Evolutionary conservation across 2,888 invertebrate species (phyloP).

Genomic region (Anthophora plumipes): DNA sequence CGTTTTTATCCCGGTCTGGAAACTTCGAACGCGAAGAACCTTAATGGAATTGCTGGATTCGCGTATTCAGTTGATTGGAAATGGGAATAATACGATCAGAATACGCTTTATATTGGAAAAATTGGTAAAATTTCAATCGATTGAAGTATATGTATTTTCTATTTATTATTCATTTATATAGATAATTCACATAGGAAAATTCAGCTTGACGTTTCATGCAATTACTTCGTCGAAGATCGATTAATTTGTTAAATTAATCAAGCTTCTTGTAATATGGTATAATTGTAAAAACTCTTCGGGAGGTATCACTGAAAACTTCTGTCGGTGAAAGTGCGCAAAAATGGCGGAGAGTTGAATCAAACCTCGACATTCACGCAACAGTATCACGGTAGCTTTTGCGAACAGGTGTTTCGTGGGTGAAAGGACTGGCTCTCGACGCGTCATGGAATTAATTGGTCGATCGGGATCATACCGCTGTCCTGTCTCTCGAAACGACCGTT

Average conservation of each 20-base stretch:
- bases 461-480: conserved; percentile 22
- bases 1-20: not conserved
- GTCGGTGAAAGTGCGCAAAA: no score
- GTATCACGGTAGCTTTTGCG: conserved; percentile 28
- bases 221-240: no score
- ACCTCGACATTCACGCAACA: not conserved
- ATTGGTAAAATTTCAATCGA: no score
- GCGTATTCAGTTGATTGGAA: not conserved
- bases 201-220: no score
- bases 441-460: conserved; percentile 44
- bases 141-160: not conserved
- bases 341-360: not conserved
- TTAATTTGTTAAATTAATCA: no score
- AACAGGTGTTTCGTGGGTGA: conserved; percentile 39
- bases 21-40: not conserved
- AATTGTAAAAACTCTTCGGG: no score
- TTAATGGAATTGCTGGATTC: not conserved
- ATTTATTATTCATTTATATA: no score
- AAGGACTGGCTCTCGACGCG: conserved; percentile 11
- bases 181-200: no score
- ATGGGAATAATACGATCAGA: not conserved
- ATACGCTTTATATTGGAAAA: not conserved
- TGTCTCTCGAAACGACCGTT: not conserved
- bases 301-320: no score
- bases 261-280: no score